phyloP scores from a whole-genome alignment of 92 coral and sea anemone genomes.

The Palythoa grandiflora region DNA sequence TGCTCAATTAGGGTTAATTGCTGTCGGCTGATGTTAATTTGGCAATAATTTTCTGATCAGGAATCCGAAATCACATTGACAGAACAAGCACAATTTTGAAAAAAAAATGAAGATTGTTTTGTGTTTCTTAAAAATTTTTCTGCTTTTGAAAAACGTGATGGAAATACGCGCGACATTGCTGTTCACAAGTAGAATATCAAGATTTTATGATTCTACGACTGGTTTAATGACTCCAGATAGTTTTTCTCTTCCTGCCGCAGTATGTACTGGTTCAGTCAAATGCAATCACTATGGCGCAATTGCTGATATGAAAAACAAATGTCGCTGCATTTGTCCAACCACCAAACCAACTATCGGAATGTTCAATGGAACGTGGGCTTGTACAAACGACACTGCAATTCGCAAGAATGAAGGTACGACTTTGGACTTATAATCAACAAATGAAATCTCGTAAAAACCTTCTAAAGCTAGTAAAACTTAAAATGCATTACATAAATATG shows the following conservation, averaged over 20 bases:
- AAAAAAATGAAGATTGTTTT: background rate
- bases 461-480: background rate
- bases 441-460: background rate
- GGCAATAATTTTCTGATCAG: background rate
- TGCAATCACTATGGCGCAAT: constrained; percentile 10
- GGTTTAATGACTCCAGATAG: background rate
- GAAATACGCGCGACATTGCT: background rate
- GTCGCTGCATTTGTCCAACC: constrained; percentile 1
- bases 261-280: background rate
- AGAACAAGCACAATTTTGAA: background rate
- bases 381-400: background rate
- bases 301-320: background rate
- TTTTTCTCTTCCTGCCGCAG: background rate
- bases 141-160: background rate
- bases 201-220: background rate
- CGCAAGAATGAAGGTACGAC: constrained; percentile 33
- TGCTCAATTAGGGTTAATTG: background rate
- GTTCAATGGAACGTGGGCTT: constrained; percentile 14
- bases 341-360: constrained; percentile 14
- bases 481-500: background rate
- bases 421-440: too few species aligned
- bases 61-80: background rate
- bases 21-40: background rate
- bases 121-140: background rate
- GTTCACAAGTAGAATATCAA: background rate